Evolutionary conservation across 1,140 invertebrate species (phyloP).

Genomic region (Berghia stephanieae): DNA sequence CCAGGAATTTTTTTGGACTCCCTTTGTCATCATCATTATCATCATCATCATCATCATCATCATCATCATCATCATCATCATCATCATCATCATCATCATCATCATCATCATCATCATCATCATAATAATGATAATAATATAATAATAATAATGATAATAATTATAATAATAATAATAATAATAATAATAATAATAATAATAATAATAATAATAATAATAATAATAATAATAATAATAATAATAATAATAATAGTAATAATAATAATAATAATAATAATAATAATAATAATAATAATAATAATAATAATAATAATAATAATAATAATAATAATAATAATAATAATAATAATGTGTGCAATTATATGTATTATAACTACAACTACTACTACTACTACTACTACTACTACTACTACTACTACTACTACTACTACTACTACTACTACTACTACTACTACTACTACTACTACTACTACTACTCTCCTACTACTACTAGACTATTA

Average conservation of each 20-base stretch:
- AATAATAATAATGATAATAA: background rate
- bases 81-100: constrained; percentile 4
- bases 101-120: no score
- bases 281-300: background rate
- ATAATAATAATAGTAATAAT: background rate
- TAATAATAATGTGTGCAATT: background rate
- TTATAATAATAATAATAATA: background rate
- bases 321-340: background rate
- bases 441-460: no score
- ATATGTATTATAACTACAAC: background rate
- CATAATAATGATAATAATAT: background rate
- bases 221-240: background rate
- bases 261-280: background rate
- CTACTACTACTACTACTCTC: no score
- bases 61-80: background rate
- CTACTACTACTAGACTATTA: no score
- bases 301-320: background rate
- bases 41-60: background rate
- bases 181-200: background rate
- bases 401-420: background rate
- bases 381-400: background rate
- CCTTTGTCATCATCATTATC: no score
- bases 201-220: background rate
- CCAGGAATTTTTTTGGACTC: no score
- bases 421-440: background rate